Evolutionary conservation across 2,113 vertebrate species (phyloP), one percentile per base, ranked within the genome.

Genomic region (Silurus glanis): DNA sequence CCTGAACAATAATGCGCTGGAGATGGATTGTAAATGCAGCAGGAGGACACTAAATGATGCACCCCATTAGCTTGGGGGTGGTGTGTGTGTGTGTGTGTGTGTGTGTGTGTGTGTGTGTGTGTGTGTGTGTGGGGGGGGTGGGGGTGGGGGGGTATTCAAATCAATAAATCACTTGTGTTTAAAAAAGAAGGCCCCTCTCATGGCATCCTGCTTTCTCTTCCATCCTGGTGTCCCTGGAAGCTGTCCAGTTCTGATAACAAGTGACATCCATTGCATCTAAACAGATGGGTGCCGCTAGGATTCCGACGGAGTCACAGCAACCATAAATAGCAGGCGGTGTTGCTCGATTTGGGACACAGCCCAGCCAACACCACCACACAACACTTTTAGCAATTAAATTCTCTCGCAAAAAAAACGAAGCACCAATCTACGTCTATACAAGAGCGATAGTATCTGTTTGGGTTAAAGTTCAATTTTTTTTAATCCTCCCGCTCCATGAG

Each of bases 1-100:
- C 86, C 90, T 89, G 92, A 93, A 91, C 94, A 95, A 94, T 89
- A 80, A 90, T 91, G 79, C 76, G 87, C 93, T 91, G 92, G 93
- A 95, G 96, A 96, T 93, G 95, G 95, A 96, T 95, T 90, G 92
- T 86, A 89, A 91, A 89, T 93, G 93, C 93, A 91, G 89, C 89
- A 37, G 88, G 16, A 80, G 88, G 90, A 95, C 91, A 87, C 72
- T 86, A 91, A 94, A 95, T 93, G 93, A 93, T 88, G 87, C 90
- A 87, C 85, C 82, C 92, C 92, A 94, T 94, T 95, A 92, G 93
- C 90, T 91, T 56, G 64, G 28, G 59, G 69, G 82, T 72, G 71
- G 37, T 37, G 37, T 37, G 37, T 37, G 37, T 37, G 37, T 37
- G 37, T 37, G 37, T 37, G 37, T 1, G n/a, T n/a, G 37, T 37